Conservation (phyloP, 2,888 invertebrate species). For the Crepidodera aurea region DNA sequence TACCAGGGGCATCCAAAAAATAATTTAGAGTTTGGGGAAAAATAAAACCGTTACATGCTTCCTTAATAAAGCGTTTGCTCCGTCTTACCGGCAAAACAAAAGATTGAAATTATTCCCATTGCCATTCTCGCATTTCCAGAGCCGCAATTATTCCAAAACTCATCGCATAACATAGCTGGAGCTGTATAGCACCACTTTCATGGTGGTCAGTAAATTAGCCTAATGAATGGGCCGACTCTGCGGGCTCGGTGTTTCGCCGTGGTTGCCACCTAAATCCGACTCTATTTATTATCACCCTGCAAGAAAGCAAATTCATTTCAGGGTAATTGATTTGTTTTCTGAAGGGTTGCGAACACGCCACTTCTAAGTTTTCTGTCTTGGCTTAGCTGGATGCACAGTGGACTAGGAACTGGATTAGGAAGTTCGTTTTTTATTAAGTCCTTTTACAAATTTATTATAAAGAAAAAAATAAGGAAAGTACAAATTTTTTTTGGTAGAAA, state of each 20-base stretch:
- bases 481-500: too few relatives aligned
- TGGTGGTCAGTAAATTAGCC: conserved; percentile 16
- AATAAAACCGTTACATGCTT: too few relatives aligned
- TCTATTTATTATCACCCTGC: conserved; percentile 3
- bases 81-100: too few relatives aligned
- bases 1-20: too few relatives aligned
- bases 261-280: conserved; percentile 13
- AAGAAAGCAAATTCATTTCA: conserved; percentile 6
- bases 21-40: too few relatives aligned
- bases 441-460: neutral
- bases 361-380: neutral
- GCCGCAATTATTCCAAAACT: too few relatives aligned
- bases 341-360: neutral
- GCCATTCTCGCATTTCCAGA: too few relatives aligned
- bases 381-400: too few relatives aligned
- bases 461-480: too few relatives aligned
- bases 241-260: neutral
- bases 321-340: neutral
- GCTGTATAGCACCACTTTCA: neutral
- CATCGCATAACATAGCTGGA: neutral
- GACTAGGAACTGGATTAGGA: too few relatives aligned
- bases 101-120: too few relatives aligned
- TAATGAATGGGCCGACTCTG: conserved; percentile 17
- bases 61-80: too few relatives aligned
- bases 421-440: neutral